Evolutionary conservation across 1,140 invertebrate genomes (phyloP).

Genomic region (Drosophila ogumai): DNA sequence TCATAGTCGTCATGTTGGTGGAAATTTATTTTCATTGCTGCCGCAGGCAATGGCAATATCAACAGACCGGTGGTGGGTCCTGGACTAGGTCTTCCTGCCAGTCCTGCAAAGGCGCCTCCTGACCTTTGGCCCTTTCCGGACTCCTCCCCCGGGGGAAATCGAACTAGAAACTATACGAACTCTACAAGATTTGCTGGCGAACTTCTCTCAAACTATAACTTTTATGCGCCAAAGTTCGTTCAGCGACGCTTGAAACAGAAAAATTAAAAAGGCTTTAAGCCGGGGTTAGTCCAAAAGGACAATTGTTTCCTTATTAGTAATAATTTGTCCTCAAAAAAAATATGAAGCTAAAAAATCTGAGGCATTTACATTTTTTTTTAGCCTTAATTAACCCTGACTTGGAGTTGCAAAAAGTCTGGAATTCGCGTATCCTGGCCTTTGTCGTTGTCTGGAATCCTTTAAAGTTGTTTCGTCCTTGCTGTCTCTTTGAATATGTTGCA

Average conservation of each 20-base stretch:
- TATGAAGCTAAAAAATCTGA: background rate
- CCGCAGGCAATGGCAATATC: constrained; percentile 72
- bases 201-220: constrained; percentile 23
- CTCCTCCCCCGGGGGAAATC: constrained; percentile 8
- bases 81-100: background rate
- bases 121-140: constrained; percentile 32
- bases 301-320: no score
- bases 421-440: background rate
- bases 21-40: constrained; percentile 82
- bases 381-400: constrained; percentile 8
- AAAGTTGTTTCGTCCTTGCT: constrained; percentile 41
- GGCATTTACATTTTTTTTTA: background rate
- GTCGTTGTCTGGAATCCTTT: constrained; percentile 13
- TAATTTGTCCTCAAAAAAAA: background rate
- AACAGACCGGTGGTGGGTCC: constrained; percentile 29
- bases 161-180: constrained; percentile 10
- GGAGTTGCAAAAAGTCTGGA: background rate
- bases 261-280: background rate
- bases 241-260: constrained; percentile 5
- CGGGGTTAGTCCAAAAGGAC: background rate
- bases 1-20: constrained; percentile 81
- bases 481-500: constrained; percentile 57
- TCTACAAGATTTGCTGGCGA: constrained; percentile 4
- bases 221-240: constrained; percentile 23
- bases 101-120: constrained; percentile 28